A percentile compares a stretch with the other conserved stretches of the same genome.
These are phyloP conservation scores for Reticulitermes speratus DNA, from an alignment of 1,140 invertebrate genomes.

Conservation along the genomic window DNA sequence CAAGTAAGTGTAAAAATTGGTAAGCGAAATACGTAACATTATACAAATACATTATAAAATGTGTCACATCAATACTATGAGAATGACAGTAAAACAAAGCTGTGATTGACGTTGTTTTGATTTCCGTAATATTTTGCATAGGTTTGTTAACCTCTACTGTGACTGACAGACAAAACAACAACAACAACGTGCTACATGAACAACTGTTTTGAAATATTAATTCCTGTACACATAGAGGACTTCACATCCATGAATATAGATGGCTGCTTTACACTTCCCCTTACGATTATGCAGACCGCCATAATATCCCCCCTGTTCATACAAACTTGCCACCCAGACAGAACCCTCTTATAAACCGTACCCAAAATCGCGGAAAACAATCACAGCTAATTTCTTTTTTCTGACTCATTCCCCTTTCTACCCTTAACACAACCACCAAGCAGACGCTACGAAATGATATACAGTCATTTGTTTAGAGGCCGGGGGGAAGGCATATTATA, in stretches of 20 bases:
- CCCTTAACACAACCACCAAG: conserved; percentile 20
- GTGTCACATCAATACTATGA: too few species aligned
- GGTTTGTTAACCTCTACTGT: too few species aligned
- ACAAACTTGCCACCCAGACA: not conserved
- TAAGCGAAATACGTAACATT: too few species aligned
- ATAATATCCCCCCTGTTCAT: not conserved
- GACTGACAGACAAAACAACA: too few species aligned
- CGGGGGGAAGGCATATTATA: conserved; percentile 29
- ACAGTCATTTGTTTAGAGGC: conserved; percentile 27
- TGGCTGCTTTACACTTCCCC: not conserved
- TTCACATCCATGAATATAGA: not conserved
- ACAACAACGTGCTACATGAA: too few species aligned
- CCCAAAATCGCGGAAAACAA: conserved; percentile 25
- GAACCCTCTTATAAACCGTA: not conserved
- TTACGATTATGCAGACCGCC: not conserved
- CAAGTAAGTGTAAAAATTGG: too few species aligned
- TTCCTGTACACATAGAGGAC: too few species aligned
- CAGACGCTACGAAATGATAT: conserved; percentile 22
- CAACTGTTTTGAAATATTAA: too few species aligned
- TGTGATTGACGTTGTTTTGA: too few species aligned
- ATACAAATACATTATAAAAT: too few species aligned
- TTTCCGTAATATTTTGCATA: too few species aligned
- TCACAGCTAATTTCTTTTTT: conserved; percentile 30
- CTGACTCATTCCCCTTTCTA: not conserved
- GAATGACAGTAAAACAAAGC: too few species aligned